Evolutionary conservation across 2,113 vertebrate species (phyloP), one percentile per base, ranked within the genome.

Genomic region (Neotoma lepida): DNA sequence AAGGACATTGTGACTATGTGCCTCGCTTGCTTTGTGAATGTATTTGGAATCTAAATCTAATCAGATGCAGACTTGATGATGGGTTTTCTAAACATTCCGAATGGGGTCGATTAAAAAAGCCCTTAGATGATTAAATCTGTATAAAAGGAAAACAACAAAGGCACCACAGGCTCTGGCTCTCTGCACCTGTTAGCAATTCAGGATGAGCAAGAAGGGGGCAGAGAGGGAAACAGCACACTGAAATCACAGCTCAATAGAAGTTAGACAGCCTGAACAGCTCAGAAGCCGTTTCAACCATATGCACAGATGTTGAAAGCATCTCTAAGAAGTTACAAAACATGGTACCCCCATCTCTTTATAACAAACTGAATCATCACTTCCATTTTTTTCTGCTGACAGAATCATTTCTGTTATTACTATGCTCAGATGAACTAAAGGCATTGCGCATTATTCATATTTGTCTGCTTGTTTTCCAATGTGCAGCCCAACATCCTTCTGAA

Each of bases 141-240:
- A 39, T 54, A 22, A 77, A 93, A 93, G 51, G 86, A 81, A 41
- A 81, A 54, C 76, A 89, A 80, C 78, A 77, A 78, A 89, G 78
- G 44, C 80, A 4, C n/a, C 46, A n/a, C 18, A 64, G 86, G 56
- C 54, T 63, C 28, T 7, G 54, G 49, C 46, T 93, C 70, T 74
- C 46, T 78, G 91, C 76, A 95, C 91, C 93, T 97, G 96, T 84
- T 93, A 88, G 86, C 74, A 93, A 96, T 91, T 94, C 89, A 78
- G 46, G 95, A 93, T 24, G 70, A 58, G 70, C 74, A 35, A 0
- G 10, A n/a, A 63, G 84, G 4, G 14, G 44, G 78, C 51, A 71
- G 81, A 94, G 12, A 63, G 26, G 71, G 49, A 92, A 90, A 71
- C 56, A 56, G 51, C 33, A 70, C 68, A 17, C 33, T 51, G 58